These are phyloP conservation scores for Coronaproctus castanopsis DNA, from an alignment of 2,888 invertebrate species.

Conservation along the genomic window DNA sequence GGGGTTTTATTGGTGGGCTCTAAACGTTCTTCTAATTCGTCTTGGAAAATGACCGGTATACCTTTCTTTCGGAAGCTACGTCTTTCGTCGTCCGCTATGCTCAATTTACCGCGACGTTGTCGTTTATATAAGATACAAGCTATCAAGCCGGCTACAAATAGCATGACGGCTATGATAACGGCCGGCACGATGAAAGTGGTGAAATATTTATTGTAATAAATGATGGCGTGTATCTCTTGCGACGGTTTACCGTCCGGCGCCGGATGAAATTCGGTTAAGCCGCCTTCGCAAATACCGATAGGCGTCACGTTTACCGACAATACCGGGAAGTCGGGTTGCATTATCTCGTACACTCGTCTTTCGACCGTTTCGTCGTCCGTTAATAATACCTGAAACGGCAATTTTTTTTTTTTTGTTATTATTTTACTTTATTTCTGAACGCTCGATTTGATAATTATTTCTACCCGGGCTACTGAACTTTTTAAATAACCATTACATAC, in stretches of 20 bases:
- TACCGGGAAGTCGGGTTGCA: slow-evolving; percentile 51
- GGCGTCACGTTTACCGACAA: slow-evolving; percentile 40
- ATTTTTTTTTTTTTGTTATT: no score
- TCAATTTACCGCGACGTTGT: slow-evolving; percentile 61
- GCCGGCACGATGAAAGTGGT: slow-evolving; percentile 73
- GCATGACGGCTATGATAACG: slow-evolving; percentile 68
- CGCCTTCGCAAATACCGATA: slow-evolving; percentile 37
- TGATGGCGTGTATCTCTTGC: slow-evolving; percentile 25
- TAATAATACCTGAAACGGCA: slow-evolving; percentile 18
- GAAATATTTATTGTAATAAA: slow-evolving; percentile 28
- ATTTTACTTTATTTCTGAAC: neutral
- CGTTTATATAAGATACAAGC: slow-evolving; percentile 73
- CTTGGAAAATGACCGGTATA: slow-evolving; percentile 90
- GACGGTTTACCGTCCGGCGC: slow-evolving; percentile 24
- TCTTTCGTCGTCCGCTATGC: slow-evolving; percentile 51
- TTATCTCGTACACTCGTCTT: slow-evolving; percentile 38
- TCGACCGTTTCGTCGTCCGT: slow-evolving; percentile 24
- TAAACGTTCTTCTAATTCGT: slow-evolving; percentile 84
- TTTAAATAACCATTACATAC: no score
- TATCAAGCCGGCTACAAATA: slow-evolving; percentile 64
- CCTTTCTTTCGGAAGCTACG: slow-evolving; percentile 62
- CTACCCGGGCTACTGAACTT: no score
- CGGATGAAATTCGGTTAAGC: slow-evolving; percentile 27
- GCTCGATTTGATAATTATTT: no score
- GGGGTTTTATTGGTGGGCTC: slow-evolving; percentile 78